phyloP scores from a whole-genome alignment of 2,888 invertebrate species.

The Chironomus riparius region DNA sequence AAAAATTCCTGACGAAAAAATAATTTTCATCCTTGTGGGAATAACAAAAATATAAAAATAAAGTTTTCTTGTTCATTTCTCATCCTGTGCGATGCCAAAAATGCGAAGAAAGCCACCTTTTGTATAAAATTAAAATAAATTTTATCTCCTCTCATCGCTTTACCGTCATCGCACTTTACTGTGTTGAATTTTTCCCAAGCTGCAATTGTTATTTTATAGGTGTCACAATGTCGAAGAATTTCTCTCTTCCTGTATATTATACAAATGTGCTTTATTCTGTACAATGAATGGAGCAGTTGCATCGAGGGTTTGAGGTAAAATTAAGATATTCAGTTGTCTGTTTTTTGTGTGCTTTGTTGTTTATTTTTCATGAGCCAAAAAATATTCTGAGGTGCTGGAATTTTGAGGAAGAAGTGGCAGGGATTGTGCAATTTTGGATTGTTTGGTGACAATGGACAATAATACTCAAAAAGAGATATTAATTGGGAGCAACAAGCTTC shows the following conservation, averaged over 20 bases:
- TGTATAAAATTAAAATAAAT: slow-evolving; percentile 27
- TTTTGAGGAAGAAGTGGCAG: too few species aligned
- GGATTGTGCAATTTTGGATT: too few species aligned
- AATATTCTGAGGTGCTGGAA: neutral
- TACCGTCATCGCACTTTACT: neutral
- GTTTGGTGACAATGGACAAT: too few species aligned
- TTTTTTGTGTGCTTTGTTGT: too few species aligned
- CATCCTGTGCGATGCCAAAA: too few species aligned
- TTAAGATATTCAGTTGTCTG: slow-evolving; percentile 3
- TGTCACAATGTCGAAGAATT: neutral
- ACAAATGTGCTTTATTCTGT: too few species aligned
- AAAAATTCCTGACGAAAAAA: neutral
- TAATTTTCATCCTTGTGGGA: neutral
- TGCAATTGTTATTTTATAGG: slow-evolving; percentile 25
- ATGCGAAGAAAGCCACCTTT: slow-evolving; percentile 20
- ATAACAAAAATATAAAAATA: neutral
- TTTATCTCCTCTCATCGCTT: neutral
- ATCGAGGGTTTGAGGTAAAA: neutral
- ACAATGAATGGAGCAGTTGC: too few species aligned
- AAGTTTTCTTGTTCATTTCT: too few species aligned
- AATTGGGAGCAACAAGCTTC: too few species aligned
- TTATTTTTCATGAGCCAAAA: neutral
- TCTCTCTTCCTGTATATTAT: too few species aligned
- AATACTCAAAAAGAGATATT: too few species aligned
- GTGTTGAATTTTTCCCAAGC: slow-evolving; percentile 22